A percentile compares a stretch with the other conserved stretches of the same genome.
These are phyloP conservation scores for Leptonema lineaticorne DNA, from an alignment of 1,140 invertebrate species.

Conservation along the genomic window DNA sequence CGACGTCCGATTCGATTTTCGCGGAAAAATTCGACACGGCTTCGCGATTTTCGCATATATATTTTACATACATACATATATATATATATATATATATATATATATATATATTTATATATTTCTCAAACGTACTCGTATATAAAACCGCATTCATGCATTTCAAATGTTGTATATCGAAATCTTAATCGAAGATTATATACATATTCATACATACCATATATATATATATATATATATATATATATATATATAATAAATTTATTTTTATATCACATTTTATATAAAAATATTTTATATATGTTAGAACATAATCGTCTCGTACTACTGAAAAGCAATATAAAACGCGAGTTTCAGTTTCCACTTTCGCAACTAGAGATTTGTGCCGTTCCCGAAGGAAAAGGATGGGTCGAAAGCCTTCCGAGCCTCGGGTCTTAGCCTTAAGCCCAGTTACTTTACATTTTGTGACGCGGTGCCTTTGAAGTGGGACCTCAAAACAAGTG, in stretches of 20 bases:
- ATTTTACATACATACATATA: too few species aligned
- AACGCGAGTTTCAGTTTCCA: neutral
- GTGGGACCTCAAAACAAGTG: slow-evolving; percentile 23
- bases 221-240: too few species aligned
- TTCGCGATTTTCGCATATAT: neutral
- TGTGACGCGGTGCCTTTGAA: slow-evolving; percentile 26
- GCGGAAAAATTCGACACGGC: neutral
- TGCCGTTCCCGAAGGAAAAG: too few species aligned
- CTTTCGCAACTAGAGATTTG: neutral
- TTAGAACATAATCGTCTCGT: neutral
- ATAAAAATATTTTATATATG: too few species aligned
- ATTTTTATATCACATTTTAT: too few species aligned
- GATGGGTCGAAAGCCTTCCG: slow-evolving; percentile 12
- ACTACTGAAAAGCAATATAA: neutral
- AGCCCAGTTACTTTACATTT: slow-evolving; percentile 26
- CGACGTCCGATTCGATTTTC: neutral
- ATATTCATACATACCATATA: neutral
- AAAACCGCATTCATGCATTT: neutral
- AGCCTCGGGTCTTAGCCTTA: slow-evolving; percentile 14
- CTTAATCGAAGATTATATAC: too few species aligned
- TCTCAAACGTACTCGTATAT: too few species aligned
- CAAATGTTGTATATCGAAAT: neutral
- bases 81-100: too few species aligned
- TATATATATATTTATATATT: too few species aligned
- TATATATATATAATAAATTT: too few species aligned